These are phyloP conservation scores for Schrankia costaestrigalis DNA, from an alignment of 2,888 invertebrate species.

Conservation along the genomic window DNA sequence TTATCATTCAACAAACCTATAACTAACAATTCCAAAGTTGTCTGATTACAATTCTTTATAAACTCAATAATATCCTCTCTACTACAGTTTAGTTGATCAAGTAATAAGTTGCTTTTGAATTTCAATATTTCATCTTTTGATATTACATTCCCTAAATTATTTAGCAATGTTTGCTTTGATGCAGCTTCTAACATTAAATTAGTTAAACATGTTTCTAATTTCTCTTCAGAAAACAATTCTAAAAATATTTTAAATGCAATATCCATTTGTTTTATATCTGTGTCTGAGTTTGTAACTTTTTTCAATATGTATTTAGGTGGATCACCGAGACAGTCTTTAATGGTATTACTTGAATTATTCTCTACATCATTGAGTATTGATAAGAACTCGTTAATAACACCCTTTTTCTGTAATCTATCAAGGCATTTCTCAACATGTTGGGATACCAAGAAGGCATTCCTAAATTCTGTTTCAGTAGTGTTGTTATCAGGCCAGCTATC, in stretches of 20 bases:
- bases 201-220: slow-evolving; percentile 52
- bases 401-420: slow-evolving; percentile 62
- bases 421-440: slow-evolving; percentile 78
- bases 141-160: slow-evolving; percentile 43
- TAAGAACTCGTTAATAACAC: slow-evolving; percentile 64
- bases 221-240: slow-evolving; percentile 51
- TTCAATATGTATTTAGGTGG: slow-evolving; percentile 62
- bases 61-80: slow-evolving; percentile 40
- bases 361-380: slow-evolving; percentile 39
- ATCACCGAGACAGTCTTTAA: slow-evolving; percentile 55
- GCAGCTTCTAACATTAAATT: slow-evolving; percentile 64
- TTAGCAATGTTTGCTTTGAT: slow-evolving; percentile 58
- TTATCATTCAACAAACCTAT: slow-evolving; percentile 50
- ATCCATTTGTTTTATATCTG: slow-evolving; percentile 50
- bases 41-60: slow-evolving; percentile 44
- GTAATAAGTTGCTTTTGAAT: slow-evolving; percentile 54
- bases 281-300: slow-evolving; percentile 59
- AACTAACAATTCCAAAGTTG: slow-evolving; percentile 50
- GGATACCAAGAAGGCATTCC: slow-evolving; percentile 75
- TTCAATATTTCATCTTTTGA: slow-evolving; percentile 45
- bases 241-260: slow-evolving; percentile 52
- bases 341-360: slow-evolving; percentile 33
- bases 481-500: slow-evolving; percentile 67
- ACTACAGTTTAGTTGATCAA: slow-evolving; percentile 41
- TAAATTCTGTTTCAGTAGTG: slow-evolving; percentile 66